Conservation (phyloP, 2,797 vertebrate genomes). For the Coracias cyanogaster region DNA sequence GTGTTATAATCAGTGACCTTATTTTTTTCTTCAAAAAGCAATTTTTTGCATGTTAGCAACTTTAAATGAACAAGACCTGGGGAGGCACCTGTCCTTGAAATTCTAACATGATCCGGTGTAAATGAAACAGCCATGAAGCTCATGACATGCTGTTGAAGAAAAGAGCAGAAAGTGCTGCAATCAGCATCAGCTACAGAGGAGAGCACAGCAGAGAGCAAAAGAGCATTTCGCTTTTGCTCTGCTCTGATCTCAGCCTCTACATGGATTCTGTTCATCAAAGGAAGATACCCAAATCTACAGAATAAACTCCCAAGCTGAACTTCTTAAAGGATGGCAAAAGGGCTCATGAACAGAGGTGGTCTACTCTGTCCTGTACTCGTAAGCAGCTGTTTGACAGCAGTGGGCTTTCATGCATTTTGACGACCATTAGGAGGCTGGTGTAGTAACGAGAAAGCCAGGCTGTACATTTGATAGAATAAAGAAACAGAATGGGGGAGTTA, state of each 20-base stretch:
- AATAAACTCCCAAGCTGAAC: background rate
- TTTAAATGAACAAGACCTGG: background rate
- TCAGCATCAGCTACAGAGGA: background rate
- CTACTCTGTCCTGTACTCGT: background rate
- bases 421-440: background rate
- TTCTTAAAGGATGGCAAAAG: background rate
- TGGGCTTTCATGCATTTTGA: background rate
- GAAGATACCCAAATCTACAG: background rate
- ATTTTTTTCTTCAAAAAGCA: background rate
- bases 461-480: background rate
- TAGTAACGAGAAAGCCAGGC: background rate
- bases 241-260: background rate
- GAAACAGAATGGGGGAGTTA: background rate
- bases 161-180: background rate
- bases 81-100: background rate
- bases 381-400: background rate
- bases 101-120: background rate
- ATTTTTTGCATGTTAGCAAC: background rate
- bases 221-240: background rate
- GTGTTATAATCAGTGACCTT: background rate
- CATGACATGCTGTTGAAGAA: background rate
- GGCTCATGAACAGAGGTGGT: no score
- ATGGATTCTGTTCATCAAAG: background rate
- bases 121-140: background rate
- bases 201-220: background rate